phyloP scores from a whole-genome alignment of 1,140 invertebrate genomes.

The Arion vulgaris region DNA sequence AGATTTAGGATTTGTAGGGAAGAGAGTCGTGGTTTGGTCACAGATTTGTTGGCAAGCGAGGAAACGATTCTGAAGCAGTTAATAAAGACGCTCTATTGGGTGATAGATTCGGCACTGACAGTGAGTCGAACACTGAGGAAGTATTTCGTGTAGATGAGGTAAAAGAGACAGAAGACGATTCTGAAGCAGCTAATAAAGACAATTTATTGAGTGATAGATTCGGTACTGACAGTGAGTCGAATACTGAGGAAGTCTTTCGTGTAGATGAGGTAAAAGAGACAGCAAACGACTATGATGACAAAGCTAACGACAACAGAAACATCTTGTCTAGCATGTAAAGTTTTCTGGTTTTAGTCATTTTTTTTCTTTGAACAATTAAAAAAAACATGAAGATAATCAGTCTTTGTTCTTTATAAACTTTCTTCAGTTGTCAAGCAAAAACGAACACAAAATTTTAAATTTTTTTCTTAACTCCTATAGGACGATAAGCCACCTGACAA shows the following conservation, averaged over 20 bases:
- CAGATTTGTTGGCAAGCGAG: not conserved
- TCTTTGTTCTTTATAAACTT: too few species aligned
- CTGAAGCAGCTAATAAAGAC: too few species aligned
- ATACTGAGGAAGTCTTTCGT: not conserved
- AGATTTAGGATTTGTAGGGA: not conserved
- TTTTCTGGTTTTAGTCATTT: too few species aligned
- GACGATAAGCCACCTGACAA: too few species aligned
- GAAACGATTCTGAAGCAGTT: not conserved
- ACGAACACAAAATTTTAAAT: too few species aligned
- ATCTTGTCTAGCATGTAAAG: not conserved
- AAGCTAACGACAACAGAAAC: not conserved
- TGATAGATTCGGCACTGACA: not conserved
- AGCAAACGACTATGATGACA: not conserved
- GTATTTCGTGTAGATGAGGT: not conserved
- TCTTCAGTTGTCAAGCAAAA: too few species aligned
- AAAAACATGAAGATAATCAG: too few species aligned
- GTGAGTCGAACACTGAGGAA: not conserved
- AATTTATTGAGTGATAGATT: not conserved
- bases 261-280: not conserved
- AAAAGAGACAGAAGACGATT: not conserved
- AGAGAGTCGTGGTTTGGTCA: conserved; percentile 7
- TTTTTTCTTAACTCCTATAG: too few species aligned
- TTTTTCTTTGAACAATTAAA: too few species aligned
- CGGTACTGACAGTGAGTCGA: not conserved
- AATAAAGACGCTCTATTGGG: not conserved